A percentile compares a stretch with the other conserved stretches of the same genome.
phyloP scores from a whole-genome alignment of 2,888 invertebrate species.

The Epinotia ramella region DNA sequence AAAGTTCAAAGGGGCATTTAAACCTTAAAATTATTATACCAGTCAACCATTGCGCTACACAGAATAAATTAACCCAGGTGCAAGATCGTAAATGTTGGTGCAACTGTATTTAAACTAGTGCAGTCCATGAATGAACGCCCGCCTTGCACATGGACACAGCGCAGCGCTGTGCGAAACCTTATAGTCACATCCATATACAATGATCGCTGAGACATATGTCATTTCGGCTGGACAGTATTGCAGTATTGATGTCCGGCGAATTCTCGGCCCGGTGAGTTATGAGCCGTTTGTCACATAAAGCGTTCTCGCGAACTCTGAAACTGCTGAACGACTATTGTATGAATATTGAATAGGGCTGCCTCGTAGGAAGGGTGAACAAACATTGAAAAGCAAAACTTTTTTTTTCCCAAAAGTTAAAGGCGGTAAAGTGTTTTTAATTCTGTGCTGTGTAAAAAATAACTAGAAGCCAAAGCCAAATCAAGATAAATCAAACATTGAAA shows the following conservation, averaged over 20 bases:
- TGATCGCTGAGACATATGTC: not conserved
- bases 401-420: no score
- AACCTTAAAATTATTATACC: no score
- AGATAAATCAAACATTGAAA: no score
- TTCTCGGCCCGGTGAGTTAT: conserved; percentile 10
- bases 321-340: conserved; percentile 2
- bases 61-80: not conserved
- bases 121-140: conserved; percentile 6
- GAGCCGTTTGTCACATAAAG: conserved; percentile 24
- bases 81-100: not conserved
- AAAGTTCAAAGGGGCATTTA: no score
- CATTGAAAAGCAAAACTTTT: no score
- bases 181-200: not conserved
- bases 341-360: conserved; percentile 22
- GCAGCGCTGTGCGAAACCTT: not conserved
- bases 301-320: conserved; percentile 21
- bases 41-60: no score
- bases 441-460: no score
- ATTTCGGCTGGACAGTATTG: not conserved
- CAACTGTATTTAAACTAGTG: not conserved
- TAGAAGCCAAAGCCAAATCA: no score
- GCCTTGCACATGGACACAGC: not conserved
- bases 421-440: no score
- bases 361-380: not conserved
- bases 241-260: not conserved